Evolutionary conservation across 2,113 vertebrate genomes (phyloP).

Genomic region (Vimba vimba): DNA sequence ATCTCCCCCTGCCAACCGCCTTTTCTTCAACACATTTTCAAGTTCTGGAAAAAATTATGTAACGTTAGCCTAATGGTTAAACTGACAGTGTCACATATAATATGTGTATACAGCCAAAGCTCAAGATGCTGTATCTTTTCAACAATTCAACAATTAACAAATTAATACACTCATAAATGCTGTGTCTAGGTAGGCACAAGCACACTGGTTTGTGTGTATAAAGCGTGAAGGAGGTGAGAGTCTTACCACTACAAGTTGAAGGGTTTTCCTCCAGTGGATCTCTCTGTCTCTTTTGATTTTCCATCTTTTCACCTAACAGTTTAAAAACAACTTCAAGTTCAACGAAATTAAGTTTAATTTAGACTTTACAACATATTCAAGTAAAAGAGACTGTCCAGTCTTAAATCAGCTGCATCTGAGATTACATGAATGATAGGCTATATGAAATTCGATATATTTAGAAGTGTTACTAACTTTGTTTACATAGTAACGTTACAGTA

Average conservation of each 20-base stretch:
- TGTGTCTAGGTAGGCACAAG: too few species aligned
- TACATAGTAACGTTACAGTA: neutral
- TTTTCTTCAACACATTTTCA: conserved; percentile 67
- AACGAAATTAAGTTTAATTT: neutral
- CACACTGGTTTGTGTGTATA: neutral
- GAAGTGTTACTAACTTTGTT: neutral
- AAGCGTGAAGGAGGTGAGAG: neutral
- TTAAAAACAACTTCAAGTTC: neutral
- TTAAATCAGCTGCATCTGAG: neutral
- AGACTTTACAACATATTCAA: neutral
- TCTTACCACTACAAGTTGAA: conserved; percentile 60
- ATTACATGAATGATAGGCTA: neutral
- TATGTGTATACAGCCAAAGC: neutral
- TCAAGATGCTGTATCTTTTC: neutral
- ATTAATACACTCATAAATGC: neutral
- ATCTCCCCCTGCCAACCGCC: conserved; percentile 64
- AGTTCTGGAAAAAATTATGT: conserved; percentile 49
- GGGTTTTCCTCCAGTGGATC: conserved; percentile 70
- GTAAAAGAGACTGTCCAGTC: neutral
- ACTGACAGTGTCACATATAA: neutral
- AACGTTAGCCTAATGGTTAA: conserved; percentile 1
- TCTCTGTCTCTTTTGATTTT: conserved; percentile 68
- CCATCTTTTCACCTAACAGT: conserved; percentile 49
- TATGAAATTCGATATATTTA: neutral
- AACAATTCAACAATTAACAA: neutral